Base-by-base conservation (phyloP, 2,113 vertebrate species). In the Corythaeola cristata region DNA sequence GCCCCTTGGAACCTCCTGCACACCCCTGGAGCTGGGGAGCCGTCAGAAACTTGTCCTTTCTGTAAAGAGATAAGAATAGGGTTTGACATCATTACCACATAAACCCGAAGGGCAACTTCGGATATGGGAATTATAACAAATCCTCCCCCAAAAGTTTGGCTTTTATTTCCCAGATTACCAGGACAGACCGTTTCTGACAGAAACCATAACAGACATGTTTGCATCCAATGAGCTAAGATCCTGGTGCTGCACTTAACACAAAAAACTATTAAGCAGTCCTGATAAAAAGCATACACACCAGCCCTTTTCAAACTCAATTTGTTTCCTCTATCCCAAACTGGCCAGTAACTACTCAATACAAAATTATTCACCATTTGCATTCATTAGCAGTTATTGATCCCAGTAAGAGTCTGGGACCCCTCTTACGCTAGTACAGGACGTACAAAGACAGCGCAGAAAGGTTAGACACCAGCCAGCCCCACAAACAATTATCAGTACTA, bases 391-490 rank as follows among this genome's bases (percentile, higher is more conserved):
- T 24, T 69, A 69, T 3, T 55, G 23, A 53, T 44, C n/a, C 22
- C 33, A 23, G 2, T 56, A 66, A 66, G 6, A 45, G 22, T 22
- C n/a, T 47, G 12, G 4, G 50, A 88, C 6, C 9, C 26, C 20
- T 88, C 28, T 69, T 47, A 35, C 0, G 0, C 30, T 50, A 17
- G 6, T 53, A 66, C 0, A 0, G 33, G 5, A n/a, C 1, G 2
- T 11, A 69, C 13, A 85, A 33, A 91, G 10, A 64, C 77, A 84
- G 9, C 9, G 83, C 50, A 53, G 24, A 66, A 24, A 93, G 15
- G 49, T 35, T 13, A 68, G 20, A 63, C 15, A 77, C 6, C 67
- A 69, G 37, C 19, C 52, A 86, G 55, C 12, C 27, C 37, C n/a
- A 59, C 9, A 23, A 79, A 55, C 16, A 39, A 23, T 19, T 24